phyloP scores from a whole-genome alignment of 1,140 invertebrate genomes.

The Drosophila elegans region DNA sequence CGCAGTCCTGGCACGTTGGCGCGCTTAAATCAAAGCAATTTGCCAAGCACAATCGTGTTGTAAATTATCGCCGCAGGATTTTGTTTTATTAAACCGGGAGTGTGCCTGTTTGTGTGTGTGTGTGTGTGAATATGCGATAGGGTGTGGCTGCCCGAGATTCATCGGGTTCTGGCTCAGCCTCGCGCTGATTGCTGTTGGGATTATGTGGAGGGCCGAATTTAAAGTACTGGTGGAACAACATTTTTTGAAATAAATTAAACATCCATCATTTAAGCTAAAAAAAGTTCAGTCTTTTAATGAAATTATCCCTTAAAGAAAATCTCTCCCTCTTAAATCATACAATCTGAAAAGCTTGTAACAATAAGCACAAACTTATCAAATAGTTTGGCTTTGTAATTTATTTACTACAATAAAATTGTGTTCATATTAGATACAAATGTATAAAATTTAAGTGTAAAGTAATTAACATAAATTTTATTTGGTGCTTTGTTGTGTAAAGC shows the following conservation, averaged over 20 bases:
- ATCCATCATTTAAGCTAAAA: neutral
- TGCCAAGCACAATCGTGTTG: slow-evolving; percentile 77
- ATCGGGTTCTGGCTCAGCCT: slow-evolving; percentile 6
- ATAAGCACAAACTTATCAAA: no score
- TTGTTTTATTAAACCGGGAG: slow-evolving; percentile 78
- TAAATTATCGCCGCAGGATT: slow-evolving; percentile 82
- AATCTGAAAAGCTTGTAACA: no score
- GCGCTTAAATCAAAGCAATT: slow-evolving; percentile 82
- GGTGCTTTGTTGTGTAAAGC: no score
- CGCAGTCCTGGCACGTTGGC: slow-evolving; percentile 74
- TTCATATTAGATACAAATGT: no score
- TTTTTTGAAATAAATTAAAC: neutral
- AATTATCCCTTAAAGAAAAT: no score
- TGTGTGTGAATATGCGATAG: slow-evolving; percentile 45
- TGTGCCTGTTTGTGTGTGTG: slow-evolving; percentile 15
- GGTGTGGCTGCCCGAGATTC: slow-evolving; percentile 41
- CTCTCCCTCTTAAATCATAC: no score
- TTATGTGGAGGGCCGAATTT: slow-evolving; percentile 26
- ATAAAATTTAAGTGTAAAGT: no score
- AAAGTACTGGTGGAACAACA: slow-evolving; percentile 26
- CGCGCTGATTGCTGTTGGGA: slow-evolving; percentile 45
- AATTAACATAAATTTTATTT: no score
- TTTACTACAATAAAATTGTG: no score
- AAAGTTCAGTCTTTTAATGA: no score
- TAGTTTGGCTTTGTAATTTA: no score